These are phyloP conservation scores for Trisateles emortualis DNA, from an alignment of 2,888 invertebrate genomes.

Conservation along the genomic window DNA sequence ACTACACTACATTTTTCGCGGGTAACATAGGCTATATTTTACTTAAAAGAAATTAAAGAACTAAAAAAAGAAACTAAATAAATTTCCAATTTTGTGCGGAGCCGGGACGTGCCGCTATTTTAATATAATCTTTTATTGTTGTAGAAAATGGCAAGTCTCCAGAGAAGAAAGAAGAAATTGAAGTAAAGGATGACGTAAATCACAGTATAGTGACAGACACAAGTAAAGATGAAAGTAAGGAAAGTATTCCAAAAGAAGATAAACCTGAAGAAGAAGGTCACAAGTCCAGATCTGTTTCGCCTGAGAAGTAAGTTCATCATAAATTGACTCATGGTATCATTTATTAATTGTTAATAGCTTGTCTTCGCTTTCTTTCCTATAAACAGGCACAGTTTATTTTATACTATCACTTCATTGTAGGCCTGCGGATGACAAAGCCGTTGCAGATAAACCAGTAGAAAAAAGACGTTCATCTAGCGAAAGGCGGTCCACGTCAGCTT, in stretches of 20 bases:
- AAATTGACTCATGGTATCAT: not conserved
- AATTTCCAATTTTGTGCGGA: too few relatives aligned
- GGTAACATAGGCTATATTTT: too few relatives aligned
- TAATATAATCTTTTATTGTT: constrained; percentile 5
- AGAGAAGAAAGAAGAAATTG: constrained; percentile 72
- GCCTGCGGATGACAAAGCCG: constrained; percentile 61
- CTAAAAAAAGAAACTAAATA: too few relatives aligned
- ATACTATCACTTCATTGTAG: constrained; percentile 36
- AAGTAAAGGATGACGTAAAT: constrained; percentile 73
- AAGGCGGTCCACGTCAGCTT: constrained; percentile 77
- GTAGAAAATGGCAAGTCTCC: constrained; percentile 82
- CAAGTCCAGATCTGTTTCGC: constrained; percentile 79
- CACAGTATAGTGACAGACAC: constrained; percentile 59
- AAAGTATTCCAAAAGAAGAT: constrained; percentile 61
- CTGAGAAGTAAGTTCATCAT: constrained; percentile 65
- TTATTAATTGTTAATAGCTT: not conserved
- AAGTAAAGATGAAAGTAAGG: constrained; percentile 74
- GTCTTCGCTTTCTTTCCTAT: not conserved
- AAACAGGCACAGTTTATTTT: not conserved
- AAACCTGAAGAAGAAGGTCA: constrained; percentile 66
- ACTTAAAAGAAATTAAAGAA: too few relatives aligned
- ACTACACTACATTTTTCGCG: too few relatives aligned
- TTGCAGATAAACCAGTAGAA: constrained; percentile 69
- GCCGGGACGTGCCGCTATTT: not conserved
- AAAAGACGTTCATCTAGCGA: constrained; percentile 76